Evolutionary conservation across 1,140 invertebrate genomes (phyloP), one percentile per base, ranked within the genome.

Genomic region (Epicauta chinensis): DNA sequence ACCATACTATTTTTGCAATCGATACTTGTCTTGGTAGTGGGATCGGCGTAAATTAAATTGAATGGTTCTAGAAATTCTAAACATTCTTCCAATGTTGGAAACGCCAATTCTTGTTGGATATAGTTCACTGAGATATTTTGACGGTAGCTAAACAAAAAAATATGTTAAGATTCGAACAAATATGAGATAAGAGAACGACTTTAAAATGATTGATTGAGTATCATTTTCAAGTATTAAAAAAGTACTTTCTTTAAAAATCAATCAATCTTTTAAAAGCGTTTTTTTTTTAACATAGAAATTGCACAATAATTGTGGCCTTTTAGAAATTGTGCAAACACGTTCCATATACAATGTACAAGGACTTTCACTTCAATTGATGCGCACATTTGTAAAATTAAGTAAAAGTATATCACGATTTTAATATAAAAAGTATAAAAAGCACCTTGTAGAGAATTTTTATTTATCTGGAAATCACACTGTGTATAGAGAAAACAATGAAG

Each of bases 71-170:
- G 78, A 81, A 94, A 96, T 73, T 91, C 83, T 73, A 86, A 75
- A 76, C 85, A 89, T 71, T 91, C 88, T 70, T 86, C 82, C 68
- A 73, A 73, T 59, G 83, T 82, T 64, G 84, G 80, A 80, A 94
- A 95, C 63, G 87, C 90, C 78, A 97, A 81, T 76, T 90, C 84
- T 73, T 81, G 81, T 70, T 80, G 74, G 73, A 96, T 78, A 81
- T 86, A 91, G 70, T 84, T 81, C 75, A 94, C 78, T 64, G 87
- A 83, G 76, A 96, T 78, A 73, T 79, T 83, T 75, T 91, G 92
- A 66, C 93, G 91, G 81, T 92, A 97, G 80, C 93, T 97, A 87
- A 81, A 75, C 77, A 78, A 70, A 63, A 62, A 64, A 66, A 30
- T 65, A 36, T 49, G 40, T 53, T 60, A n/a, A 56, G 52, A 47